phyloP scores from a whole-genome alignment of 2,888 invertebrate species.

The Latrodectus hesperus region DNA sequence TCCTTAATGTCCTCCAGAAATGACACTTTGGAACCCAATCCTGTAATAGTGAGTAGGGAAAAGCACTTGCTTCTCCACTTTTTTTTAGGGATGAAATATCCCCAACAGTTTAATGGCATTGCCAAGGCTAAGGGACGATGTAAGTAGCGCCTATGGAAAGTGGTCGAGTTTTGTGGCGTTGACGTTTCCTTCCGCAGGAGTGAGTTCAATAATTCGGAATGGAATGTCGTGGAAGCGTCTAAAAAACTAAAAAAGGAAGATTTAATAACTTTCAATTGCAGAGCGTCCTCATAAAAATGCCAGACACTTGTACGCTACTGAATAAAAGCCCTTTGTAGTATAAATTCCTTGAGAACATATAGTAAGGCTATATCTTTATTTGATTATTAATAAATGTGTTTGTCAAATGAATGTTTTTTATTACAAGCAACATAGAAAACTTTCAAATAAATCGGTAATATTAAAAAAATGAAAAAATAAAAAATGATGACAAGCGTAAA shows the following conservation, averaged over 20 bases:
- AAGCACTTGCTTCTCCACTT: conserved; percentile 28
- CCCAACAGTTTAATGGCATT: conserved; percentile 51
- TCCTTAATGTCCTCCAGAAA: conserved; percentile 63
- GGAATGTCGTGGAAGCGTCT: background rate
- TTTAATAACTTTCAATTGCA: background rate
- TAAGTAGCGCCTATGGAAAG: conserved; percentile 48
- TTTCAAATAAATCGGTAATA: too few species aligned
- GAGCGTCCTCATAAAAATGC: too few species aligned
- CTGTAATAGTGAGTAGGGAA: conserved; percentile 60
- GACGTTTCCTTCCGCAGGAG: conserved; percentile 25
- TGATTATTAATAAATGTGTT: too few species aligned
- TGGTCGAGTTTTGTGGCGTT: conserved; percentile 32
- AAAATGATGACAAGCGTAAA: too few species aligned
- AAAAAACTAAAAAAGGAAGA: background rate
- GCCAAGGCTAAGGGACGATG: conserved; percentile 37
- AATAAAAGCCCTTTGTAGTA: too few species aligned
- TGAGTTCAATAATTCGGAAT: background rate
- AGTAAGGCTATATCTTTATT: too few species aligned
- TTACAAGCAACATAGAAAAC: too few species aligned
- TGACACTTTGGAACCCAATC: conserved; percentile 64
- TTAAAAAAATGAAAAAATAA: too few species aligned
- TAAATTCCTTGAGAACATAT: too few species aligned
- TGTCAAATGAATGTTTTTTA: too few species aligned
- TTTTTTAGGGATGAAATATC: conserved; percentile 31
- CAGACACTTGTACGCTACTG: too few species aligned